Percentiles rank a stretch among this genome's conserved stretches.
Conservation (phyloP, 2,888 invertebrate species). For the Cybosia mesomella region DNA sequence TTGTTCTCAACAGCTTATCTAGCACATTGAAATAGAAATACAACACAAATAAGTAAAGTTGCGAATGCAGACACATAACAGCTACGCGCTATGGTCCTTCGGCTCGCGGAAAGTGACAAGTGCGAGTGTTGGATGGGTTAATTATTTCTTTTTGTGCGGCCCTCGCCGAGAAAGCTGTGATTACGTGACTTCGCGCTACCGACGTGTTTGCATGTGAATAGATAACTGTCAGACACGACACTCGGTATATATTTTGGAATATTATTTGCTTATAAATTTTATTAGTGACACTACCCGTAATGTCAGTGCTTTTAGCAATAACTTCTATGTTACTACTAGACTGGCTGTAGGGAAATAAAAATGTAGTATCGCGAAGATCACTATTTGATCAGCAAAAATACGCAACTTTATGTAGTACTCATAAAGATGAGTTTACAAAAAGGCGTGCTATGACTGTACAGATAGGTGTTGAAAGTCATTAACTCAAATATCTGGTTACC, state of each 20-base stretch:
- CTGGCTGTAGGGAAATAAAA: too few relatives aligned
- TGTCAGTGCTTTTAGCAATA: too few relatives aligned
- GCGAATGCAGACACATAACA: background rate
- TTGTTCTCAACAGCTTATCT: too few relatives aligned
- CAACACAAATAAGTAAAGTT: background rate
- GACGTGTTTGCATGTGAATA: constrained; percentile 55
- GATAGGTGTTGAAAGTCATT: too few relatives aligned
- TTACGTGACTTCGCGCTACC: constrained; percentile 68
- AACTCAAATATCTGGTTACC: too few relatives aligned
- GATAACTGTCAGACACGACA: constrained; percentile 38
- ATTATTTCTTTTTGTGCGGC: constrained; percentile 81
- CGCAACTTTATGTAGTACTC: too few relatives aligned
- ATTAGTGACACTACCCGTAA: too few relatives aligned
- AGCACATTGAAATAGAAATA: background rate
- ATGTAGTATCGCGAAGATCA: too few relatives aligned
- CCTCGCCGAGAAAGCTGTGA: constrained; percentile 75
- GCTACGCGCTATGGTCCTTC: background rate
- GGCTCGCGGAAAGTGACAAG: constrained; percentile 54
- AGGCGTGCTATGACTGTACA: too few relatives aligned
- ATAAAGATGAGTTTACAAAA: too few relatives aligned
- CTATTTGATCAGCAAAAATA: too few relatives aligned
- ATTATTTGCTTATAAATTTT: background rate
- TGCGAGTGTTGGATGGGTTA: constrained; percentile 69
- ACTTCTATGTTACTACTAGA: too few relatives aligned
- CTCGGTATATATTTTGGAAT: background rate